Base-by-base conservation (phyloP, 2,797 vertebrate species). In the Kryptopterus vitreolus region DNA sequence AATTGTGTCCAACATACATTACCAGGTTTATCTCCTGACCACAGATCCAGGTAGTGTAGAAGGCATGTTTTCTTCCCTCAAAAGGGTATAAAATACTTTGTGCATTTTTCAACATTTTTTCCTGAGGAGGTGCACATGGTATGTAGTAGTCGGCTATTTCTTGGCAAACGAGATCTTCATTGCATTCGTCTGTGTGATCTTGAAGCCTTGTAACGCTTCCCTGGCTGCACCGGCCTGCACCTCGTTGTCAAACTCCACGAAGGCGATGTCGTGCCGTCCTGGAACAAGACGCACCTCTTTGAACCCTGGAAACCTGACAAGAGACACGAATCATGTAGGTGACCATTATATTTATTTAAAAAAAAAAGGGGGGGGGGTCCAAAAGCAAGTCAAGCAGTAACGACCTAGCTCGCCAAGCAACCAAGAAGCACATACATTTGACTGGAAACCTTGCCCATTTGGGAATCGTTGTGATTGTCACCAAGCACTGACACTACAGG, bases 101-200 rank as follows among this genome's bases (percentile, higher is more conserved):
- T 26, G 7, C n/a, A 18, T 59, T 18, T 11, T 35, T n/a, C n/a
- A n/a, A n/a, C n/a, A n/a, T n/a, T n/a, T n/a, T n/a, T 33, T 13
- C 18, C 26, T 22, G 9, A 31, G 69, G 20, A 46, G 15, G 12
- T 63, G 22, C 33, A 43, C 9, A 0, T 35, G 22, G 24, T 24
- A 50, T 26, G 63, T 66, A 20, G 10, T 29, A 72, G 59, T 4
- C 18, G 26, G n/a, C 77, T 93, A 97, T 88, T 98, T 98, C 91
- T 98, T 98, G 61, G 96, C 96, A 18, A 98, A 98, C 0, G 96
- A 98, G 86, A 98, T 98, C 92, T 98, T 98, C 96, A 98, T 98
- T 52, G 96, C 95, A 0, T 98, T 97, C 20, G 91, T 95, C 89
- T 97, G 96, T 0, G 96, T 98, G 88, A 98, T 98, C 91, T 98